Evolutionary conservation across 2,888 invertebrate species (phyloP).

Genomic region (Machimus rusticus): DNA sequence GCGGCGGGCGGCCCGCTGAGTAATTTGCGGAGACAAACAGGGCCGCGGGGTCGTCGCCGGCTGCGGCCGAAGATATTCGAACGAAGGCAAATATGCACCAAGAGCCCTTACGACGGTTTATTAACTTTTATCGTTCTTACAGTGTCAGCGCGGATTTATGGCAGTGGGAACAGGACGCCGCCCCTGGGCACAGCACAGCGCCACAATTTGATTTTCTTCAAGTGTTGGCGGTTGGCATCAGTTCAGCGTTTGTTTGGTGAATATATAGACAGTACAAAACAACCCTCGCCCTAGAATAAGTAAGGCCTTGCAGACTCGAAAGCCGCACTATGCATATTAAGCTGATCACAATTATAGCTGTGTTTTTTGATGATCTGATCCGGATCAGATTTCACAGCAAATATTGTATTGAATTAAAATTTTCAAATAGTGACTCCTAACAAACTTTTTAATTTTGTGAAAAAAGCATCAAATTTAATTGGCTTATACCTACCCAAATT

Average conservation of each 20-base stretch:
- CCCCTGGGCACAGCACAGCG: not conserved
- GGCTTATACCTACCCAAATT: too few species aligned
- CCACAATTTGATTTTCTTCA: not conserved
- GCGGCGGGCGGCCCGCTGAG: not conserved
- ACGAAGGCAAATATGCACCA: not conserved
- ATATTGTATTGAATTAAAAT: too few species aligned
- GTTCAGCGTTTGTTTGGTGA: not conserved
- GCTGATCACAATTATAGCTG: too few species aligned
- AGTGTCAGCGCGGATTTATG: not conserved
- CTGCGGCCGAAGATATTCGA: not conserved
- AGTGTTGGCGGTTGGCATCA: not conserved
- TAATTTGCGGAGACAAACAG: not conserved
- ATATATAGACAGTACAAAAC: not conserved
- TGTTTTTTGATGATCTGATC: too few species aligned
- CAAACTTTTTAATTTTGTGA: too few species aligned
- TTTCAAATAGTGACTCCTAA: too few species aligned
- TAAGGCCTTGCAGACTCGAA: too few species aligned
- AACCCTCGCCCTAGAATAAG: not conserved
- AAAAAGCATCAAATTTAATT: too few species aligned
- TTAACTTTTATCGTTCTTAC: not conserved
- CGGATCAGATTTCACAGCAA: too few species aligned
- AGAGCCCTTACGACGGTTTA: not conserved
- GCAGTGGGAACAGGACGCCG: not conserved
- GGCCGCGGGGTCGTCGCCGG: not conserved
- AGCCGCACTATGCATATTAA: too few species aligned